phyloP scores from a whole-genome alignment of 1,140 invertebrate species.

The Penaeus chinensis region DNA sequence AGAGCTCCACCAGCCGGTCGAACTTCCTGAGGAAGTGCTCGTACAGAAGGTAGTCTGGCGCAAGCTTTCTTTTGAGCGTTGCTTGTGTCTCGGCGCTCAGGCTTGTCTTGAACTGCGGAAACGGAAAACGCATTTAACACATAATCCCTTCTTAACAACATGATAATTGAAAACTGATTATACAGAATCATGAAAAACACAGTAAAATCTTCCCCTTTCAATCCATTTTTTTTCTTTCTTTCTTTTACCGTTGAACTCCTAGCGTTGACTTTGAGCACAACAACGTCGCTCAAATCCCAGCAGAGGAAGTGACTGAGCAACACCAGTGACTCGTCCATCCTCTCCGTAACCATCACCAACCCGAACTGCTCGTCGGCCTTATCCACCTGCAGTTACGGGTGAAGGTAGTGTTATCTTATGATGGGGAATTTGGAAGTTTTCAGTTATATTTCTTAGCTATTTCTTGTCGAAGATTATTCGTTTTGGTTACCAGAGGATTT shows the following conservation, averaged over 20 bases:
- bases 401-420: too few species aligned
- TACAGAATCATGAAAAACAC: background rate
- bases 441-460: background rate
- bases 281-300: conserved; percentile 70
- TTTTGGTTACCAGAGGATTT: too few species aligned
- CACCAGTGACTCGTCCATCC: conserved; percentile 72
- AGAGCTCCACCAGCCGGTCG: conserved; percentile 46
- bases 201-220: background rate
- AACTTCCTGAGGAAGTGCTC: conserved; percentile 41
- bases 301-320: conserved; percentile 70
- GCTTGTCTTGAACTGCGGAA: conserved; percentile 29
- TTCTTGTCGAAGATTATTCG: too few species aligned
- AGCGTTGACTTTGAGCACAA: conserved; percentile 68
- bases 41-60: conserved; percentile 55
- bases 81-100: background rate
- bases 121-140: background rate
- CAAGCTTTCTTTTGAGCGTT: conserved; percentile 32
- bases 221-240: too few species aligned
- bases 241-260: conserved; percentile 53
- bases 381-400: background rate
- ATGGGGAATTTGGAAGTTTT: too few species aligned
- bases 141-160: background rate
- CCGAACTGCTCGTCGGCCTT: conserved; percentile 69
- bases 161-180: too few species aligned
- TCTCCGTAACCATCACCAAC: conserved; percentile 72